Evolutionary conservation across 2,797 vertebrate genomes (phyloP).

Genomic region (Eupleurogrammus muticus): DNA sequence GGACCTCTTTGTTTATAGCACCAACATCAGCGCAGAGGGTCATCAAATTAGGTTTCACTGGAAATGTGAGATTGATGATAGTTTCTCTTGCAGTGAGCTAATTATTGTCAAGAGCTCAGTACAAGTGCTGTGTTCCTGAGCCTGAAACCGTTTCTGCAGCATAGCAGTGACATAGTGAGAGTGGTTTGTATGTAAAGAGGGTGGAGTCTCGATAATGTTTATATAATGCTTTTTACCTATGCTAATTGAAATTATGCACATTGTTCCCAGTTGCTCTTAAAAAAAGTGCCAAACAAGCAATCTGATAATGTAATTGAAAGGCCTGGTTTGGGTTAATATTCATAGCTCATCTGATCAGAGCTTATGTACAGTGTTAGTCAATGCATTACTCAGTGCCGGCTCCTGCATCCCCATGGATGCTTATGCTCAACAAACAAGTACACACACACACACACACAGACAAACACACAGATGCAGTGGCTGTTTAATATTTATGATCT

Average conservation of each 20-base stretch:
- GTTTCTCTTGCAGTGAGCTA: constrained; percentile 23
- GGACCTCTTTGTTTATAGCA: constrained; percentile 20
- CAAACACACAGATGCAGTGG: constrained; percentile 38
- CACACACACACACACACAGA: constrained; percentile 53
- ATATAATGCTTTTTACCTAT: constrained; percentile 59
- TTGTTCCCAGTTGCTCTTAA: constrained; percentile 51
- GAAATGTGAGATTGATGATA: constrained; percentile 21
- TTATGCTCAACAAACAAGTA: constrained; percentile 49
- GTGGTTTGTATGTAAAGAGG: constrained; percentile 27
- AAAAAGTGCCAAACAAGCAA: constrained; percentile 61
- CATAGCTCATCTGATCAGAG: constrained; percentile 70
- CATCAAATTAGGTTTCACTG: constrained; percentile 23
- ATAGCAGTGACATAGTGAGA: constrained; percentile 12
- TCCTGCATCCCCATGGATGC: constrained; percentile 62
- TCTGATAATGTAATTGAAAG: constrained; percentile 57
- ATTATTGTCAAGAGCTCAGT: not conserved
- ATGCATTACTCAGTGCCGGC: constrained; percentile 61
- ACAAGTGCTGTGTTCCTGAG: not conserved
- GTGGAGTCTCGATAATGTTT: constrained; percentile 40
- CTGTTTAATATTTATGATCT: constrained; percentile 82
- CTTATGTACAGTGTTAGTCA: constrained; percentile 66
- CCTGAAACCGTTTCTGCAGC: constrained; percentile 14
- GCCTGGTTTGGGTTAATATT: constrained; percentile 69
- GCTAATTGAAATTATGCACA: constrained; percentile 66
- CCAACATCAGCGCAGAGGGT: constrained; percentile 17